phyloP scores from a whole-genome alignment of 1,140 invertebrate genomes.

The Campodea augens region DNA sequence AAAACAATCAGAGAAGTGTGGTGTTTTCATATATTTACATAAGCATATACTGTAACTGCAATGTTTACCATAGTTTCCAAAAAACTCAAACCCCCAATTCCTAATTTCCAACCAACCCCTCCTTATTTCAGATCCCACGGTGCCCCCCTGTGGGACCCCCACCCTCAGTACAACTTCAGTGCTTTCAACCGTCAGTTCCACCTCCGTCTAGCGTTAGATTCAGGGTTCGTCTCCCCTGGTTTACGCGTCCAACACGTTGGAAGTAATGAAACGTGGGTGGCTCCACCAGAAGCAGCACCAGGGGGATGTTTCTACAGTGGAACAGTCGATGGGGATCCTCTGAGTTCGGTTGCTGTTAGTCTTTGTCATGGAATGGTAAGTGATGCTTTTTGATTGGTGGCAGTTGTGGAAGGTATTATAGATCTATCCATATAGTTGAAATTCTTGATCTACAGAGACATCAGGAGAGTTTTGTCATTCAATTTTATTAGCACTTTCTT shows the following conservation, averaged over 20 bases:
- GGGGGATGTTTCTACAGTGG: constrained; percentile 49
- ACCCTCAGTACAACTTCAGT: constrained; percentile 44
- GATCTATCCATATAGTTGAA: too few species aligned
- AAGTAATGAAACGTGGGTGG: constrained; percentile 28
- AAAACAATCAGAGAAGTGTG: too few species aligned
- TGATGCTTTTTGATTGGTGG: too few species aligned
- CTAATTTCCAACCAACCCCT: too few species aligned
- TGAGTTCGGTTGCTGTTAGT: constrained; percentile 42
- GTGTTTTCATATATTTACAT: too few species aligned
- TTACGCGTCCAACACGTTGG: constrained; percentile 36
- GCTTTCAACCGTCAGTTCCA: constrained; percentile 37
- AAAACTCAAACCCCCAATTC: too few species aligned
- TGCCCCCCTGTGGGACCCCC: constrained; percentile 45
- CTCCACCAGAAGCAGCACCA: constrained; percentile 22
- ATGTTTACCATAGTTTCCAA: too few species aligned
- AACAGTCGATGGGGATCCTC: constrained; percentile 37
- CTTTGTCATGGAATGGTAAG: constrained; percentile 60
- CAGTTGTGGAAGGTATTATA: too few species aligned
- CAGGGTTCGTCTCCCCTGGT: constrained; percentile 31
- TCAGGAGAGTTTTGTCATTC: too few species aligned
- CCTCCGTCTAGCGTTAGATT: constrained; percentile 33
- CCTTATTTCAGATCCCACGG: constrained; percentile 11
- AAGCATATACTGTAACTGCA: too few species aligned
- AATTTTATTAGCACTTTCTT: too few species aligned
- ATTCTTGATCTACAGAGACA: too few species aligned